phyloP scores from a whole-genome alignment of 2,888 invertebrate genomes.

The Chorisops tibialis region DNA sequence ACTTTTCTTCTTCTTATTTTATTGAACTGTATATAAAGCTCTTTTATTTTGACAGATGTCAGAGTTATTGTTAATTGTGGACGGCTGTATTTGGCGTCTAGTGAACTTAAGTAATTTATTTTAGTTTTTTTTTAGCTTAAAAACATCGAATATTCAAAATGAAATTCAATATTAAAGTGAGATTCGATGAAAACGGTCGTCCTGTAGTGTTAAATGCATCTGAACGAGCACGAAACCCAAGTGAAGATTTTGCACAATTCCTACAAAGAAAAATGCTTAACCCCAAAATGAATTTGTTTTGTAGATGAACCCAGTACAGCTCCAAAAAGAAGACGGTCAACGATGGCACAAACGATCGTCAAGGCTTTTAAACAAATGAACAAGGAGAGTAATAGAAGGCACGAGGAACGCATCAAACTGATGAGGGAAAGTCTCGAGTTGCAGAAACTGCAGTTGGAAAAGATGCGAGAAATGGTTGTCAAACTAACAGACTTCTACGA shows the following conservation, averaged over 20 bases:
- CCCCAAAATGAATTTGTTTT: neutral
- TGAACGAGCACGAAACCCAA: constrained; percentile 18
- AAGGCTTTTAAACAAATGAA: constrained; percentile 19
- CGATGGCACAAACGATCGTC: neutral
- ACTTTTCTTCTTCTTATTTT: no score
- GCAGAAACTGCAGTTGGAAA: constrained; percentile 14
- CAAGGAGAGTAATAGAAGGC: constrained; percentile 13
- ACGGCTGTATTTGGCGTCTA: no score
- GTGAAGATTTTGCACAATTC: neutral
- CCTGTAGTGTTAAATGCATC: constrained; percentile 8
- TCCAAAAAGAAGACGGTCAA: neutral
- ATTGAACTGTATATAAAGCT: no score
- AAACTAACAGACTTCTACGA: constrained; percentile 4
- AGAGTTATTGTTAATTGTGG: no score
- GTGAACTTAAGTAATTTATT: no score
- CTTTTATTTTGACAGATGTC: no score
- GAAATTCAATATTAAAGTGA: constrained; percentile 11
- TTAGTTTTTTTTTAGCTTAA: no score
- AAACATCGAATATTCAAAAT: neutral
- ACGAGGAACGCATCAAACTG: constrained; percentile 19
- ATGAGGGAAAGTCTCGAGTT: constrained; percentile 19
- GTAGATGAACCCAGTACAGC: constrained; percentile 15
- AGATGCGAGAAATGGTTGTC: constrained; percentile 18
- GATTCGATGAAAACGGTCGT: constrained; percentile 19
- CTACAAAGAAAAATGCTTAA: neutral